phyloP scores from a whole-genome alignment of 2,113 vertebrate genomes.

The Lucifuga dentata region DNA sequence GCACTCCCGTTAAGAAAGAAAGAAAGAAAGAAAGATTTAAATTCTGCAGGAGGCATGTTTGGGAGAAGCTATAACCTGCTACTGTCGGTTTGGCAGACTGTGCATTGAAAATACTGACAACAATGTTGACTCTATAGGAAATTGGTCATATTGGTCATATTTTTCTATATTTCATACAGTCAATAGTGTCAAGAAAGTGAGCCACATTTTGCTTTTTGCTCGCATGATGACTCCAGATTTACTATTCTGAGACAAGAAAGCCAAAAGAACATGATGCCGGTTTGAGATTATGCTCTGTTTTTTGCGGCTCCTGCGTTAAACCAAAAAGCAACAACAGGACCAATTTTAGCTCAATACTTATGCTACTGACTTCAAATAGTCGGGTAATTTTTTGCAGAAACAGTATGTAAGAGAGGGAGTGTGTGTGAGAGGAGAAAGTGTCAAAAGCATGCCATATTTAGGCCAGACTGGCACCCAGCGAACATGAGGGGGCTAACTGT shows the following conservation, averaged over 20 bases:
- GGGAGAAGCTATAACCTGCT: too few relatives aligned
- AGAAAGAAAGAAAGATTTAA: slow-evolving; percentile 11
- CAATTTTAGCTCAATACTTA: slow-evolving; percentile 30
- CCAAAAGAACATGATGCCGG: slow-evolving; percentile 23
- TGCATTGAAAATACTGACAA: too few relatives aligned
- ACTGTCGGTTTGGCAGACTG: too few relatives aligned
- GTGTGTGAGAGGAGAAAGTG: slow-evolving; percentile 41
- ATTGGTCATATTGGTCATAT: not conserved
- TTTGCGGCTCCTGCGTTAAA: slow-evolving; percentile 33
- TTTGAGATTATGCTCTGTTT: slow-evolving; percentile 10
- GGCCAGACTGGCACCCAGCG: slow-evolving; percentile 62
- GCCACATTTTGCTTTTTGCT: slow-evolving; percentile 5
- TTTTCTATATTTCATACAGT: slow-evolving; percentile 17
- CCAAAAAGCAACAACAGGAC: slow-evolving; percentile 9
- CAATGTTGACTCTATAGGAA: too few relatives aligned
- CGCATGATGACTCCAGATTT: slow-evolving; percentile 18
- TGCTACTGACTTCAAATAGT: not conserved
- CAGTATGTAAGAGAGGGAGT: slow-evolving; percentile 5
- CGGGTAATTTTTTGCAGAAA: slow-evolving; percentile 16
- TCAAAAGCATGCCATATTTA: slow-evolving; percentile 71
- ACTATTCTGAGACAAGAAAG: not conserved
- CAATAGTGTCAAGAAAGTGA: not conserved
- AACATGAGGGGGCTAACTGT: slow-evolving; percentile 62
- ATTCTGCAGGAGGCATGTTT: not conserved
- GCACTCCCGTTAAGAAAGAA: slow-evolving; percentile 1